Conservation (phyloP, 2,797 vertebrate species). For the Siniperca scherzeri region DNA sequence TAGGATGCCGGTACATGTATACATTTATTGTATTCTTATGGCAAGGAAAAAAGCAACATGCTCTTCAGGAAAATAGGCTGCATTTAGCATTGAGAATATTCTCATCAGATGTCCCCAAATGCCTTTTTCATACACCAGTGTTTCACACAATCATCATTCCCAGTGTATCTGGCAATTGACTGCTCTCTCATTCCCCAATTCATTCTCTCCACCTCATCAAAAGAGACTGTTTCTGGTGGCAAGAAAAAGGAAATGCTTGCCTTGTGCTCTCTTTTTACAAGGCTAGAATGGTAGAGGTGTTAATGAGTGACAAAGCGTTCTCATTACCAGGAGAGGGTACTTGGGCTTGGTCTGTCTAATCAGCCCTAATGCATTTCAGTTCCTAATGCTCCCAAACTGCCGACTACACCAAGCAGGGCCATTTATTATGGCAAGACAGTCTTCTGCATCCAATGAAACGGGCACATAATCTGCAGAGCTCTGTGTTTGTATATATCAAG, state of each 20-base stretch:
- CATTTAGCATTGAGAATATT: constrained; percentile 35
- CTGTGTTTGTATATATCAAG: constrained; percentile 55
- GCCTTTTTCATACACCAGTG: constrained; percentile 55
- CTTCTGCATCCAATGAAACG: constrained; percentile 55
- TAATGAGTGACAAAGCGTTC: constrained; percentile 85
- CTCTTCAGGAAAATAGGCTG: constrained; percentile 27
- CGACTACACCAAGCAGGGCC: constrained; percentile 64
- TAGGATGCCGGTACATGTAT: background rate
- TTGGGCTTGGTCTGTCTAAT: constrained; percentile 79
- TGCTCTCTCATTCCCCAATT: constrained; percentile 58
- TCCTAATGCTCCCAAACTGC: constrained; percentile 79
- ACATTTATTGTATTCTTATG: background rate
- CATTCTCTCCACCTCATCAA: constrained; percentile 64
- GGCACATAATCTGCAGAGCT: constrained; percentile 57
- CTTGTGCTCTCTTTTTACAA: constrained; percentile 47
- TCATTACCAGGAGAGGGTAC: constrained; percentile 83
- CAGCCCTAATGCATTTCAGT: constrained; percentile 82
- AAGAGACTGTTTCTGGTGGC: constrained; percentile 63
- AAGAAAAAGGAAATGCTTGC: constrained; percentile 57
- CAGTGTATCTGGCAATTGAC: constrained; percentile 53
- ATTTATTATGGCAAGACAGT: constrained; percentile 72
- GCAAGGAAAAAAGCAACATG: background rate
- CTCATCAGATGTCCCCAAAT: constrained; percentile 59
- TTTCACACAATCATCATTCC: constrained; percentile 59
- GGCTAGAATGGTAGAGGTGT: constrained; percentile 63